Conservation (phyloP, 2,797 vertebrate species). For the Meda fulgida region DNA sequence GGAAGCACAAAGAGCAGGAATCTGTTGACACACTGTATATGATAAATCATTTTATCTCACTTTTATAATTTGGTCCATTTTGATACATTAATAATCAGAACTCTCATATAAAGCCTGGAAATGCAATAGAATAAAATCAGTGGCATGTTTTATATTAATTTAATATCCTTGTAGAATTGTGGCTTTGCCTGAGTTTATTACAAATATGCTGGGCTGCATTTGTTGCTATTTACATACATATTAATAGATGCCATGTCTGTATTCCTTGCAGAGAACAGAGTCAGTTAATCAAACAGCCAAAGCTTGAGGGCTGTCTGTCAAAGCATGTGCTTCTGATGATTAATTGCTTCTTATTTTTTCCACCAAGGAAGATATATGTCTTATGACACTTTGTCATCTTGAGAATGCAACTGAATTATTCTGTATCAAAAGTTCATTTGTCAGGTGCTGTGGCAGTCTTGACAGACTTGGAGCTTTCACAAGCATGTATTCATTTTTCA, state of each 20-base stretch:
- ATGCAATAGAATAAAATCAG: conserved; percentile 2
- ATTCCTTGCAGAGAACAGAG: conserved; percentile 28
- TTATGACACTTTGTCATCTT: conserved; percentile 20
- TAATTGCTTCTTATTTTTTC: conserved; percentile 31
- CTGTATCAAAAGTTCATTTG: conserved; percentile 43
- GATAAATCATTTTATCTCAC: conserved; percentile 21
- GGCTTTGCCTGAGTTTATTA: conserved; percentile 25
- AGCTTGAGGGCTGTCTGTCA: conserved; percentile 48
- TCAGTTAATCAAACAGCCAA: conserved; percentile 34
- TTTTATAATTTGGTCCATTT: conserved; percentile 1
- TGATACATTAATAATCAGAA: conserved; percentile 9
- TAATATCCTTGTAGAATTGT: conserved; percentile 23
- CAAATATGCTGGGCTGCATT: conserved; percentile 29
- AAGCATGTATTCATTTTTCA: conserved; percentile 35
- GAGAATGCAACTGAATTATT: conserved; percentile 39
- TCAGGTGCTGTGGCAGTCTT: conserved; percentile 19
- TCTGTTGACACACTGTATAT: neutral
- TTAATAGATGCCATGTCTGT: conserved; percentile 46
- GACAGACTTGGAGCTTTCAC: conserved; percentile 45
- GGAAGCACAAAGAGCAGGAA: neutral
- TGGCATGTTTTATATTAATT: conserved; percentile 30
- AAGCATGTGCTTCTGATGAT: conserved; percentile 16
- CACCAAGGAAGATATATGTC: conserved; percentile 14
- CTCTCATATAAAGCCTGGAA: neutral
- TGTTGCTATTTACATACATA: conserved; percentile 52